Evolutionary conservation across 2,797 vertebrate genomes (phyloP), one percentile per base, ranked within the genome.

Genomic region (Sandelia bainsii): DNA sequence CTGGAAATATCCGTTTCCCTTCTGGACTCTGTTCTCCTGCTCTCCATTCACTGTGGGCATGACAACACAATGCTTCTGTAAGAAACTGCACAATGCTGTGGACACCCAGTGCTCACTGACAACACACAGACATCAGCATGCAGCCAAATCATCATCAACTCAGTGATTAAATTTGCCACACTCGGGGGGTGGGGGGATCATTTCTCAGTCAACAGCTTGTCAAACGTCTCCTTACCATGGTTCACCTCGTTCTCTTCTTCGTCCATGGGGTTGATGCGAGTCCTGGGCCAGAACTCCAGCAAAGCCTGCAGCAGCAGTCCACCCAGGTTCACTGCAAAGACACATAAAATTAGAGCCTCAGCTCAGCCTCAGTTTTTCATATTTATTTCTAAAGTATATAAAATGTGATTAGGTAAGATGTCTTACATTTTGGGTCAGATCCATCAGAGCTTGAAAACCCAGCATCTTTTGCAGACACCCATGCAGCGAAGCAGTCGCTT

Each of bases 391-490:
- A 32, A 5, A 32, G 8, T 32, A 27, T 40, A 50, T 17, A 32
- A 69, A 56, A 66, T 34, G 4, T 25, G 9, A 37, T 23, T 5
- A 4, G 20, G 12, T 63, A 29, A 10, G 13, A 45, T 17, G 11
- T 90, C 96, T 90, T 93, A 99, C 98, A 66, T 92, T 99, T 99
- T 74, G 98, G 98, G 90, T 99, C 98, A 0, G 98, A 99, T 37
- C 98, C 98, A 64, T 99, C 98, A 0, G 97, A 95, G 89, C 97
- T 99, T 69, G 95, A 97, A 90, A 99, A 99, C 22, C 98, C 97
- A 13, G 98, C 97, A 49, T 99, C 98, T 86, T 99, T 99, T 57
- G 98, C 98, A 37, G 98, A 99, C 53, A 99, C 98, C 98, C 98
- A 99, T 56, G 98, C 98, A 54, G 98, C 97, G 71, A 99, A 99